Percentiles rank a stretch among this genome's conserved stretches.
phyloP scores from a whole-genome alignment of 2,797 vertebrate genomes.

The Ptychobarbus kaznakovi region DNA sequence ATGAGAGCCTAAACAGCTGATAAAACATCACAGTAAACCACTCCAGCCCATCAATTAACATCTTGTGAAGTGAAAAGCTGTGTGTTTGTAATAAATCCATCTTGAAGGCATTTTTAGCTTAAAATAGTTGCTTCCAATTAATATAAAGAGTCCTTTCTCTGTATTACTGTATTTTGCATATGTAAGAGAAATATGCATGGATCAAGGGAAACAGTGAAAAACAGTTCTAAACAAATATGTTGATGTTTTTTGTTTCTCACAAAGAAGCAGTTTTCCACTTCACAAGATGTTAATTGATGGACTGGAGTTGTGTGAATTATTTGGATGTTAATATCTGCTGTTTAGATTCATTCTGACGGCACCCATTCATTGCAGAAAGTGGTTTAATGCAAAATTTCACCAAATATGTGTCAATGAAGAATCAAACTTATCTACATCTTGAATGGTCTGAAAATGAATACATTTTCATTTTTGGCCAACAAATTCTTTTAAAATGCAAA shows the following conservation, averaged over 20 bases:
- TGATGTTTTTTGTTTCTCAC: not conserved
- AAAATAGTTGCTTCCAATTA: not conserved
- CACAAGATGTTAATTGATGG: not conserved
- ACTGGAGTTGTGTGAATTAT: not conserved
- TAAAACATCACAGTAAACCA: not conserved
- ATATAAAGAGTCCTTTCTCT: not conserved
- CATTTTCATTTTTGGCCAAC: accelerated
- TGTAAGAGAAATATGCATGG: not conserved
- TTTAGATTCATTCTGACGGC: not conserved
- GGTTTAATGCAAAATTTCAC: not conserved
- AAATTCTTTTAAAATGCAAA: not conserved
- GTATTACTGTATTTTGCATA: not conserved
- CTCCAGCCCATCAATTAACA: not conserved
- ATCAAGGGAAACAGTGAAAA: too few relatives aligned
- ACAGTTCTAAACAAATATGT: not conserved
- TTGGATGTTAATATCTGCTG: not conserved
- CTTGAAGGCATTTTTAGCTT: not conserved
- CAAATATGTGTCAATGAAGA: not conserved
- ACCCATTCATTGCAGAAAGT: not conserved
- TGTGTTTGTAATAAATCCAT: not conserved
- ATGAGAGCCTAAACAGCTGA: not conserved
- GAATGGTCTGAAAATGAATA: not conserved
- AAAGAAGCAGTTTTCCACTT: not conserved
- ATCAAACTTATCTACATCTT: not conserved
- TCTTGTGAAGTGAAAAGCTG: not conserved